Base-by-base conservation (phyloP, 2,888 invertebrate species). In the Schizotus pectinicornis region DNA sequence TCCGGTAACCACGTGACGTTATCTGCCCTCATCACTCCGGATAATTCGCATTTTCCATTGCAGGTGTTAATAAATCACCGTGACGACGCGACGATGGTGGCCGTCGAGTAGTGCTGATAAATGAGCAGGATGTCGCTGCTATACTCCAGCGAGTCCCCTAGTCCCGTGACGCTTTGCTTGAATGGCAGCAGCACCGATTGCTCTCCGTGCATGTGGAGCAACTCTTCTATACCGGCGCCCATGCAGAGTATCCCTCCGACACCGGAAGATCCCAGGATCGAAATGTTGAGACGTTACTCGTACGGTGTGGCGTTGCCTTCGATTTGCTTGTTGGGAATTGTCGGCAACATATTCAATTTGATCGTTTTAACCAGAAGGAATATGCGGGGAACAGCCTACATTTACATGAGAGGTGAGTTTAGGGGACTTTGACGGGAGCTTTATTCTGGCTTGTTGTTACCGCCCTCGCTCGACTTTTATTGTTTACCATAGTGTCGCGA, bases 331-430 rank as follows among this genome's bases (percentile, higher is more conserved):
- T 81, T 89, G 59, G 91, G 91, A 42, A 89, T 92, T 69, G 81
- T 90, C 52, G 92, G 92, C 38, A 92, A 92, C 77, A 82, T 90
- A 36, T 83, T 92, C 64, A 92, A 92, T 79, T 81, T 92, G 64
- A 82, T 91, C 67, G 91, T 92, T 12, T 83, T 92, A 59, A 90
- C 90, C 36, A 83, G 90, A 59, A 85, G 88, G 61, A 89, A 90
- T 68, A 88, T 92, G 86, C 85, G 89, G 67, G 90, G 90, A 37
- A 88, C 89, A 0, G 91, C 91, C 36, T 92, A 92, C 77, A 86
- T 90, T 75, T 92, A 90, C 79, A 89, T 89, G 88, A 79, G 88
- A 79, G 88, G 89, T 89, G 74, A 83, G 84, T 79, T 58, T 46
- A 13, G 53, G 30, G 52, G 34, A 3, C 3, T 35, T 51, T 51